Evolutionary conservation across 1,140 invertebrate species (phyloP).

Genomic region (Lepidurus packardi): DNA sequence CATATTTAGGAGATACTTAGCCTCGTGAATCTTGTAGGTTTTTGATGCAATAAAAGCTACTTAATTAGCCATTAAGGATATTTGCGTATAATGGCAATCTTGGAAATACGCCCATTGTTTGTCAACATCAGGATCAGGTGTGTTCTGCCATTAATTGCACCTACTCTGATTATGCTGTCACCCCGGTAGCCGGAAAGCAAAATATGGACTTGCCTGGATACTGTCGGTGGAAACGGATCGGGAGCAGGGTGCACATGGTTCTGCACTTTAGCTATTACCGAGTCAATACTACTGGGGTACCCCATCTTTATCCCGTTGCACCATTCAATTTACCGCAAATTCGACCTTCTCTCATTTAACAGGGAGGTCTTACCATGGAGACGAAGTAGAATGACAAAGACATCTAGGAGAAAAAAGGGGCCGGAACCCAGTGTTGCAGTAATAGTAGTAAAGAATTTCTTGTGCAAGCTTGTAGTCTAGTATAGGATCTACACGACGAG

Average conservation of each 20-base stretch:
- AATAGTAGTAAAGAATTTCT: background rate
- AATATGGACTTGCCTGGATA: background rate
- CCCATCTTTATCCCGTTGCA: background rate
- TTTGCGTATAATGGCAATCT: background rate
- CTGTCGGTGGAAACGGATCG: background rate
- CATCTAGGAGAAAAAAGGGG: background rate
- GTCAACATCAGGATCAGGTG: background rate
- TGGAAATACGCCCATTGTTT: background rate
- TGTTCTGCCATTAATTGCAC: background rate
- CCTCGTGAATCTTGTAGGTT: too few species aligned
- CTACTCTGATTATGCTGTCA: background rate
- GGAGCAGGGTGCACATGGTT: background rate
- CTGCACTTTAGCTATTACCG: slow-evolving; percentile 3
- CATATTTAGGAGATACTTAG: too few species aligned
- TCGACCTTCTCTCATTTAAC: background rate
- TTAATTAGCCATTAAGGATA: too few species aligned
- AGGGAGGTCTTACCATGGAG: background rate
- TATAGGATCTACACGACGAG: background rate
- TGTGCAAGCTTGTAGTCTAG: background rate
- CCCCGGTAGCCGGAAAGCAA: background rate
- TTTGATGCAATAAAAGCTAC: too few species aligned
- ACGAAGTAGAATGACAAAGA: background rate
- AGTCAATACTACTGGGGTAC: background rate
- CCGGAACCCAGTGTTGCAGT: background rate
- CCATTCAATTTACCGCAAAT: background rate